Percentiles rank a stretch among this genome's conserved stretches.
Conservation (phyloP, 1,140 invertebrate species). For the Amyelois transitella region DNA sequence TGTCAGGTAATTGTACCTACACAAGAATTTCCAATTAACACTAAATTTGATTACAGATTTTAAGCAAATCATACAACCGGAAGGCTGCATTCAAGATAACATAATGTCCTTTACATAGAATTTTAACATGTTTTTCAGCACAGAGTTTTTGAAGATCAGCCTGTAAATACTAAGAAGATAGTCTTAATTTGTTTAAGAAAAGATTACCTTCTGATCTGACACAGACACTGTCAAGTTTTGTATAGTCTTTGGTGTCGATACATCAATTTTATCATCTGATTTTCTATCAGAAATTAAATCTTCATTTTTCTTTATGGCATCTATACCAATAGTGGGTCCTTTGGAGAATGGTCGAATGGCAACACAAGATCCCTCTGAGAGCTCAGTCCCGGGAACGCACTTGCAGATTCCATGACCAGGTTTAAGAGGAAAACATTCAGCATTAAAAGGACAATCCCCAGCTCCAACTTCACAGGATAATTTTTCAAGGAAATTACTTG, state of each 20-base stretch:
- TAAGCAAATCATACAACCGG: too few relatives aligned
- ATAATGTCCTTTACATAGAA: too few relatives aligned
- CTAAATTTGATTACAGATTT: too few relatives aligned
- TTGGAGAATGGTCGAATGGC: constrained; percentile 56
- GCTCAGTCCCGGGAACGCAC: constrained; percentile 76
- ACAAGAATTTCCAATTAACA: constrained; percentile 11
- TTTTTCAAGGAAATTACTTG: constrained; percentile 61
- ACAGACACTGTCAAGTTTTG: constrained; percentile 86
- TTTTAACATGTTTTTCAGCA: too few relatives aligned
- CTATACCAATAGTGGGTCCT: constrained; percentile 46
- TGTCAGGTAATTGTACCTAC: constrained; percentile 80
- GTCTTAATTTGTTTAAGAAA: background rate
- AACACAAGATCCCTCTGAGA: constrained; percentile 44
- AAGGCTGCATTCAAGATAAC: background rate
- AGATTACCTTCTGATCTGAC: constrained; percentile 81
- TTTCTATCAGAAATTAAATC: constrained; percentile 34
- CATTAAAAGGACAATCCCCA: constrained; percentile 77
- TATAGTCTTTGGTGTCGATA: constrained; percentile 62
- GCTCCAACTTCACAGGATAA: constrained; percentile 69
- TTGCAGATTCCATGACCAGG: constrained; percentile 79
- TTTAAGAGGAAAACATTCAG: constrained; percentile 79
- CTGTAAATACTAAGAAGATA: too few relatives aligned
- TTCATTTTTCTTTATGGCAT: constrained; percentile 49
- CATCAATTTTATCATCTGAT: constrained; percentile 44
- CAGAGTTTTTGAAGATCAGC: too few relatives aligned